Conservation (phyloP, 2,113 vertebrate species). For the Chloropsis cyanopogon region DNA sequence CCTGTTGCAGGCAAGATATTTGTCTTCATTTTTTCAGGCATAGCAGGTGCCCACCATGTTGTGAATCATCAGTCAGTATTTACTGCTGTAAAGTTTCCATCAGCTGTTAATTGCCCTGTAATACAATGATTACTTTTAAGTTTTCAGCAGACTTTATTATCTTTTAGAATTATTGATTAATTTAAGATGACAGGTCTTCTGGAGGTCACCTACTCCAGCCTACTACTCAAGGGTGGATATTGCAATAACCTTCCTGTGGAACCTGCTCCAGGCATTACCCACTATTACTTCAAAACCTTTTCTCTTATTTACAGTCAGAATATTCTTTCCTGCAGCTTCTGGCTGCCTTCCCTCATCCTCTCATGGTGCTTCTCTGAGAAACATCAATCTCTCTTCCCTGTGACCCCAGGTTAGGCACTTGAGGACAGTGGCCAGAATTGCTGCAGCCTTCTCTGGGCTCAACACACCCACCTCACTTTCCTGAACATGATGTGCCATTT, state of each 20-base stretch:
- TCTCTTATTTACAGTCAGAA: background rate
- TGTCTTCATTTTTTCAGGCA: background rate
- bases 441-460: background rate
- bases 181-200: background rate
- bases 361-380: background rate
- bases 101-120: background rate
- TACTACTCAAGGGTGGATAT: background rate
- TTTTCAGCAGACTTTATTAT: background rate
- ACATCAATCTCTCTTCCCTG: background rate
- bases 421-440: background rate
- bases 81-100: background rate
- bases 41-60: background rate
- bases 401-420: background rate
- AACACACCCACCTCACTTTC: background rate
- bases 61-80: background rate
- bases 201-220: background rate
- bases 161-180: background rate
- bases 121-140: background rate
- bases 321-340: background rate
- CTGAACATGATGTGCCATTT: accelerated
- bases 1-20: background rate
- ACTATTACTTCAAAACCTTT: background rate
- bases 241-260: background rate
- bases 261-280: background rate
- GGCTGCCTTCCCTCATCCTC: background rate